These are phyloP conservation scores for Castor canadensis DNA, from an alignment of 2,113 vertebrate genomes.

Conservation along the genomic window DNA sequence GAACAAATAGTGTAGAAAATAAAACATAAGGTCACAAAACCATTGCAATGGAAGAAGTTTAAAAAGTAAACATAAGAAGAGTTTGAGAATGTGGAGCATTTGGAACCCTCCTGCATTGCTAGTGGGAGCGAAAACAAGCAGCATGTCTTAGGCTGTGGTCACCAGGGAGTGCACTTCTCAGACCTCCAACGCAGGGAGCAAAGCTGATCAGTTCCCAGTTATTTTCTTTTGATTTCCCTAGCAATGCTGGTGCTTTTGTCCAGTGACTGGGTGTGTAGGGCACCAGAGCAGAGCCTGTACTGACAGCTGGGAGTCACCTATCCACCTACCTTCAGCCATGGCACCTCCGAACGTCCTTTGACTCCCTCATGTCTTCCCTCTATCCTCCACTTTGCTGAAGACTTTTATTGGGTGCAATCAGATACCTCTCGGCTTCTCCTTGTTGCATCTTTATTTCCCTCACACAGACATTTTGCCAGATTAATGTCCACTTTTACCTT, in stretches of 20 bases:
- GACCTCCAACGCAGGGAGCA: not conserved
- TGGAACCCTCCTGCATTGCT: fast-evolving
- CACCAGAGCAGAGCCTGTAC: not conserved
- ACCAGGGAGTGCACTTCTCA: not conserved
- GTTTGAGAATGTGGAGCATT: not conserved
- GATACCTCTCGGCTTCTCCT: not conserved
- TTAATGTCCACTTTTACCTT: not conserved
- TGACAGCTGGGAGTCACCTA: fast-evolving
- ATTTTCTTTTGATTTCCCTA: too few species aligned
- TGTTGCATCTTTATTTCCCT: not conserved
- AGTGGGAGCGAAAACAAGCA: too few species aligned
- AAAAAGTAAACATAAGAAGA: not conserved
- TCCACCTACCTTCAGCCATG: fast-evolving
- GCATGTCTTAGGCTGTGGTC: fast-evolving
- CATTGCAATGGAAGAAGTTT: not conserved
- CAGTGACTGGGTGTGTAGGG: not conserved
- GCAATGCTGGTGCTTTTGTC: too few species aligned
- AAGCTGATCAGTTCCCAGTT: not conserved
- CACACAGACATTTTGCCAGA: not conserved
- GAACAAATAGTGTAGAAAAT: not conserved
- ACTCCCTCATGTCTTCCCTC: too few species aligned
- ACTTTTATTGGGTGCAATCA: not conserved
- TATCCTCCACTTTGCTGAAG: not conserved
- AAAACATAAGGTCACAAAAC: not conserved
- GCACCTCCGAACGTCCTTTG: not conserved